A percentile compares a stretch with the other conserved stretches of the same genome.
phyloP scores from a whole-genome alignment of 2,113 vertebrate species.

The Numenius arquata region DNA sequence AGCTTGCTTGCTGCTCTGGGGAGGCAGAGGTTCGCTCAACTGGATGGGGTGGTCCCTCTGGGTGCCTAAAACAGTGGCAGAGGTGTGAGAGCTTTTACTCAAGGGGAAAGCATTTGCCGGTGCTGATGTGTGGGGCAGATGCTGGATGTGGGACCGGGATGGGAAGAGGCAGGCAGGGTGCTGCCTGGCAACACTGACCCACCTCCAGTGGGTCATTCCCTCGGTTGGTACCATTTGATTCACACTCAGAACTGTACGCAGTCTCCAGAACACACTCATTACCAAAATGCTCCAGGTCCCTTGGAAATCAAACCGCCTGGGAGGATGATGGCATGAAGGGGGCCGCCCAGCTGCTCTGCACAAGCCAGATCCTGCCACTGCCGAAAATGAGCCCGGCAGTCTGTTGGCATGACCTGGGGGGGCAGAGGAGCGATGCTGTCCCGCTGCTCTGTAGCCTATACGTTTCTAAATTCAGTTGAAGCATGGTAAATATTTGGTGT shows the following conservation, averaged over 20 bases:
- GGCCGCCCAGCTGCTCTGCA: not conserved
- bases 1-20: not conserved
- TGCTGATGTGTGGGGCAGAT: not conserved
- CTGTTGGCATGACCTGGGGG: fast-evolving
- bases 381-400: fast-evolving
- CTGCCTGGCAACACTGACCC: not conserved
- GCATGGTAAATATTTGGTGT: fast-evolving
- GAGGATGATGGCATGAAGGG: fast-evolving
- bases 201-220: fast-evolving
- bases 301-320: not conserved
- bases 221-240: fast-evolving
- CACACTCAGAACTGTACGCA: fast-evolving
- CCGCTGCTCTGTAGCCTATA: not conserved
- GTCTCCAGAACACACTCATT: not conserved
- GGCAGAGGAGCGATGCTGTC: not conserved
- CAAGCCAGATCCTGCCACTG: not conserved
- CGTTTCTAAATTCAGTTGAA: not conserved
- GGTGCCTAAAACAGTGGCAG: not conserved
- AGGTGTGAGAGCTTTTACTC: not conserved
- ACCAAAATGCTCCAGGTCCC: not conserved
- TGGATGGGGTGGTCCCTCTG: not conserved
- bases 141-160: not conserved
- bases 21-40: not conserved
- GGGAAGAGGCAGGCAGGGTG: not conserved
- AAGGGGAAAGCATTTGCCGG: not conserved